Percentiles rank a stretch among this genome's conserved stretches.
These are phyloP conservation scores for Scopus umbretta DNA, from an alignment of 2,113 vertebrate genomes.

Conservation along the genomic window DNA sequence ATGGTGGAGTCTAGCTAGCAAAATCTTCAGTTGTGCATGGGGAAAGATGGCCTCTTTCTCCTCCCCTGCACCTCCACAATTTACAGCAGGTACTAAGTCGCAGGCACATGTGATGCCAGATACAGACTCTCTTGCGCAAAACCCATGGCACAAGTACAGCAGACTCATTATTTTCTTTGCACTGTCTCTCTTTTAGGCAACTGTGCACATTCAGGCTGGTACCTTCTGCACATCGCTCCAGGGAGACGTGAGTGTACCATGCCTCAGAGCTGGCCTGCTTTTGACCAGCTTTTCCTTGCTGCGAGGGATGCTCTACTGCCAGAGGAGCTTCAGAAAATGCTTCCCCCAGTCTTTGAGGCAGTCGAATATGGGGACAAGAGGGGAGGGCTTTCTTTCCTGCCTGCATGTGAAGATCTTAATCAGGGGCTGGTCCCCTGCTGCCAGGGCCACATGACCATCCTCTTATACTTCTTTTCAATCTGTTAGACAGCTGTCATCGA, in stretches of 20 bases:
- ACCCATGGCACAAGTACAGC: not conserved
- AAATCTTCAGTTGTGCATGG: not conserved
- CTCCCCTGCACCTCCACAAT: not conserved
- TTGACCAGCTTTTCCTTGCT: not conserved
- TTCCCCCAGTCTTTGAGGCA: not conserved
- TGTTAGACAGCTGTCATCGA: constrained; percentile 15
- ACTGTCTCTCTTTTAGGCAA: not conserved
- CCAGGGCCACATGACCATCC: not conserved
- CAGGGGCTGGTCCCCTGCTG: not conserved
- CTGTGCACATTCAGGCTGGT: not conserved
- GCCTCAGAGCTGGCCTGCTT: not conserved
- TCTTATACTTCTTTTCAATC: not conserved
- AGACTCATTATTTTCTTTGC: not conserved
- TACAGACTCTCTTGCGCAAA: not conserved
- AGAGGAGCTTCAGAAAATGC: not conserved
- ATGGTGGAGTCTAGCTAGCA: not conserved
- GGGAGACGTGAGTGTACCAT: not conserved
- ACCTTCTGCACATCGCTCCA: not conserved
- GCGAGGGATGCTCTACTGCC: not conserved
- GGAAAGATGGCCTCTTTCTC: not conserved
- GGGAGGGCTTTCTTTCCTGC: not conserved
- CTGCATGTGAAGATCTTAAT: not conserved
- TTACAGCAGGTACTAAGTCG: not conserved
- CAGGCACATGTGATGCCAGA: not conserved
- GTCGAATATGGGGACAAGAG: not conserved